A percentile compares a stretch with the other conserved stretches of the same genome.
Evolutionary conservation across 2,888 invertebrate species (phyloP).

Genomic region (Mesorhabditis spiculigera): DNA sequence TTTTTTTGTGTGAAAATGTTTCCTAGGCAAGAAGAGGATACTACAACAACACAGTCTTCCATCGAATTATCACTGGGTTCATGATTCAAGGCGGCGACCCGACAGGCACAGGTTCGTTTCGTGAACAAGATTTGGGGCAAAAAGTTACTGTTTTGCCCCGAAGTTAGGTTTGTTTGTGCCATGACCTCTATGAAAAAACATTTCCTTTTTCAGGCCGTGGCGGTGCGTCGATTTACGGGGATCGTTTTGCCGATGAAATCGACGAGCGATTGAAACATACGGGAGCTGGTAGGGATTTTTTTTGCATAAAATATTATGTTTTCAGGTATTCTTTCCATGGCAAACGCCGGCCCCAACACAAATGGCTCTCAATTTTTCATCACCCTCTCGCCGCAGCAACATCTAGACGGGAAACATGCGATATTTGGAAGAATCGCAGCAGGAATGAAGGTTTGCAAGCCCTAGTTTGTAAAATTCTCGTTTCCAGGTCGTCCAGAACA

Average conservation of each 20-base stretch:
- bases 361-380: slow-evolving; percentile 99
- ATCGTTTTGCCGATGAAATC: slow-evolving; percentile 90
- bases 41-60: slow-evolving; percentile 92
- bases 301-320: not conserved
- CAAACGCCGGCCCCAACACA: slow-evolving; percentile 88
- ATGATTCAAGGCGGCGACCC: slow-evolving; percentile 81
- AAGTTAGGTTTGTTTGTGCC: not conserved
- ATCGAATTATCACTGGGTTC: slow-evolving; percentile 79
- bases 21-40: slow-evolving; percentile 64
- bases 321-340: slow-evolving; percentile 70
- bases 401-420: slow-evolving; percentile 94
- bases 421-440: slow-evolving; percentile 73
- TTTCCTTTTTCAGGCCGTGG: slow-evolving; percentile 71
- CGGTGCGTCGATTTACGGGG: slow-evolving; percentile 92
- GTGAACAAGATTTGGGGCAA: not conserved
- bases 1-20: not conserved
- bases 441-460: slow-evolving; percentile 51
- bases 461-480: slow-evolving; percentile 20
- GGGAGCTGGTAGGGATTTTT: slow-evolving; percentile 71
- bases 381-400: slow-evolving; percentile 90
- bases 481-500: slow-evolving; percentile 76
- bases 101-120: slow-evolving; percentile 74
- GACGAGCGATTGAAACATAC: slow-evolving; percentile 88
- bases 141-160: not conserved
- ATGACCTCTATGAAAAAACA: not conserved